Percentiles rank a stretch among this genome's conserved stretches.
Evolutionary conservation across 2,888 invertebrate genomes (phyloP).

Genomic region (Sinohyriopsis cumingii): DNA sequence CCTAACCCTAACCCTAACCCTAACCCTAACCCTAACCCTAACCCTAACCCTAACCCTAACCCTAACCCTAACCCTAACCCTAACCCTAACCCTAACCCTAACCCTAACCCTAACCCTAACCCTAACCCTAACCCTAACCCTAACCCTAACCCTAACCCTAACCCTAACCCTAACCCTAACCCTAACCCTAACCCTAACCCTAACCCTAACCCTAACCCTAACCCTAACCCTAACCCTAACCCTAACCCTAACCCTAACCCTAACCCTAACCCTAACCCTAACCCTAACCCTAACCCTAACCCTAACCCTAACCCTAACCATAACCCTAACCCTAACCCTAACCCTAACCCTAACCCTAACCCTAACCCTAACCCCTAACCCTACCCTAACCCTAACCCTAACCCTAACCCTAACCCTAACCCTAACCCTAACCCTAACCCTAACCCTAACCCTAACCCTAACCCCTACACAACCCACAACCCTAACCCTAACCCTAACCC

Average conservation of each 20-base stretch:
- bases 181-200: conserved; percentile 3
- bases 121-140: conserved; percentile 14
- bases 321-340: conserved; percentile 19
- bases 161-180: conserved; percentile 4
- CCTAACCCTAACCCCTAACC: conserved; percentile 4
- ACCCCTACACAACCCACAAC: conserved; percentile 12
- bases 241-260: conserved; percentile 9
- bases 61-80: conserved; percentile 8
- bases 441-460: conserved; percentile 36
- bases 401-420: conserved; percentile 16
- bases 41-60: conserved; percentile 19
- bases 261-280: conserved; percentile 14
- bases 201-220: conserved; percentile 4
- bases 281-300: conserved; percentile 22
- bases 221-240: conserved; percentile 12
- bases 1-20: conserved; percentile 11
- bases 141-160: conserved; percentile 9
- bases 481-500: conserved; percentile 19
- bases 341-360: conserved; percentile 11
- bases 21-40: conserved; percentile 10
- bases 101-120: conserved; percentile 12
- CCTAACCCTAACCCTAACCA: conserved; percentile 20
- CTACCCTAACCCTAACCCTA: conserved; percentile 10
- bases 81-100: conserved; percentile 7
- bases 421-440: conserved; percentile 35